These are phyloP conservation scores for Phlogophora meticulosa DNA, from an alignment of 2,888 invertebrate genomes.

Conservation along the genomic window DNA sequence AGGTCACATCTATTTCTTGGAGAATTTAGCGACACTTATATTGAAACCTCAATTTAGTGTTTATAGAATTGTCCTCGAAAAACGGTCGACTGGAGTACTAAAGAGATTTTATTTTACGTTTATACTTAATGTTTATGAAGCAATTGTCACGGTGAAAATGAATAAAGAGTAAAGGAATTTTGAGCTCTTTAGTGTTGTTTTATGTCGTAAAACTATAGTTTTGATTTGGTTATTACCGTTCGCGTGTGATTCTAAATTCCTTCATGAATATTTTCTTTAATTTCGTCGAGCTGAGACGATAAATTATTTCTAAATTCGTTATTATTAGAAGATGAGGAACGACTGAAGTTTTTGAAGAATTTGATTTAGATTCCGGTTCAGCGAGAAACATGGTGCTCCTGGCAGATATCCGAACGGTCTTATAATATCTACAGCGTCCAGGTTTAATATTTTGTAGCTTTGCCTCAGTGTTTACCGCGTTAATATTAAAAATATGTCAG, in stretches of 20 bases:
- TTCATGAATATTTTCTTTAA: slow-evolving; percentile 36
- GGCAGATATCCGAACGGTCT: not conserved
- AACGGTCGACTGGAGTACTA: slow-evolving; percentile 39
- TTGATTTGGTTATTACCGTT: slow-evolving; percentile 39
- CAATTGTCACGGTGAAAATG: slow-evolving; percentile 22
- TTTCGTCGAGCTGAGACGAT: slow-evolving; percentile 14
- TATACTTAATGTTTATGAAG: slow-evolving; percentile 30
- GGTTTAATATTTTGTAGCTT: not conserved
- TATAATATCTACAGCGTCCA: not conserved
- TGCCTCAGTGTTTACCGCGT: not conserved
- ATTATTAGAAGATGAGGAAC: slow-evolving; percentile 32
- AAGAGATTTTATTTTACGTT: slow-evolving; percentile 47
- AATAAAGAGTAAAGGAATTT: not conserved
- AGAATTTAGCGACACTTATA: slow-evolving; percentile 52
- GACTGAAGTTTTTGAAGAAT: slow-evolving; percentile 24
- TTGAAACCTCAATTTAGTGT: slow-evolving; percentile 57
- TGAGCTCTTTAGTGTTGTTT: not conserved
- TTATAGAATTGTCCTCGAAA: slow-evolving; percentile 48
- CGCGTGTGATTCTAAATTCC: slow-evolving; percentile 48
- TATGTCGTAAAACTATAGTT: slow-evolving; percentile 5
- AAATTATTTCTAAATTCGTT: slow-evolving; percentile 44
- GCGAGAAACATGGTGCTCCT: not conserved
- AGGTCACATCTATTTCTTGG: slow-evolving; percentile 48
- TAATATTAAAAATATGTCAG: slow-evolving; percentile 22
- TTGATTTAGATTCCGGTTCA: slow-evolving; percentile 23